phyloP scores from a whole-genome alignment of 2,113 vertebrate genomes.

The Oryzias curvinotus region DNA sequence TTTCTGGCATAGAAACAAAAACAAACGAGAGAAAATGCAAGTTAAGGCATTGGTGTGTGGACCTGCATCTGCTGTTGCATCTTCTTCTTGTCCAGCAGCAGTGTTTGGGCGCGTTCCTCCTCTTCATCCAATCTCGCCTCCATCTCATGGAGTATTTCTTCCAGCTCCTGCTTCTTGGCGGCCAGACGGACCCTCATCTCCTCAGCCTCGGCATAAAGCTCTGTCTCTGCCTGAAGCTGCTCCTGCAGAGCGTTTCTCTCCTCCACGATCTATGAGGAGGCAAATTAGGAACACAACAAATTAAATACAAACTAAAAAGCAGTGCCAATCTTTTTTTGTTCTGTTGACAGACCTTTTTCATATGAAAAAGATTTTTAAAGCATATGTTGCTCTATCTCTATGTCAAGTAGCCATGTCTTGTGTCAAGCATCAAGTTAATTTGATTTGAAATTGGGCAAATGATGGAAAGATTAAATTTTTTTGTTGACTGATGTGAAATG shows the following conservation, averaged over 20 bases:
- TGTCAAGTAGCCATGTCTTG: too few species aligned
- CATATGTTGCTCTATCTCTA: too few species aligned
- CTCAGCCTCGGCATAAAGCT: conserved; percentile 91
- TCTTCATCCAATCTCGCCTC: conserved; percentile 93
- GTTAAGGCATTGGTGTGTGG: background rate
- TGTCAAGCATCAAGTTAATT: too few species aligned
- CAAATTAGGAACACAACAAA: background rate
- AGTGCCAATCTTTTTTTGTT: too few species aligned
- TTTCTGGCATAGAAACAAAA: background rate
- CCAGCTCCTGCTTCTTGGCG: conserved; percentile 92
- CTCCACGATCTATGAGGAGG: conserved; percentile 73
- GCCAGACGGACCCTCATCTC: conserved; percentile 91
- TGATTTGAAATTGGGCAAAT: too few species aligned
- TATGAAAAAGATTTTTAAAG: too few species aligned
- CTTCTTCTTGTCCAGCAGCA: conserved; percentile 91
- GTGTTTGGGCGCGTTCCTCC: conserved; percentile 85
- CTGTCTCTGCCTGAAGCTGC: conserved; percentile 91
- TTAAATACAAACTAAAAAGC: too few species aligned
- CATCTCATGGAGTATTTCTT: conserved; percentile 96
- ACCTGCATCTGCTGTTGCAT: conserved; percentile 97
- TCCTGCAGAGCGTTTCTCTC: conserved; percentile 89
- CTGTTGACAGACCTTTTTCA: too few species aligned
- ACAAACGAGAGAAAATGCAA: background rate
- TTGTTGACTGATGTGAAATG: background rate
- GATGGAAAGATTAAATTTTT: too few species aligned